These are phyloP conservation scores for Drosophila pachea DNA, from an alignment of 1,140 invertebrate genomes.

Conservation along the genomic window DNA sequence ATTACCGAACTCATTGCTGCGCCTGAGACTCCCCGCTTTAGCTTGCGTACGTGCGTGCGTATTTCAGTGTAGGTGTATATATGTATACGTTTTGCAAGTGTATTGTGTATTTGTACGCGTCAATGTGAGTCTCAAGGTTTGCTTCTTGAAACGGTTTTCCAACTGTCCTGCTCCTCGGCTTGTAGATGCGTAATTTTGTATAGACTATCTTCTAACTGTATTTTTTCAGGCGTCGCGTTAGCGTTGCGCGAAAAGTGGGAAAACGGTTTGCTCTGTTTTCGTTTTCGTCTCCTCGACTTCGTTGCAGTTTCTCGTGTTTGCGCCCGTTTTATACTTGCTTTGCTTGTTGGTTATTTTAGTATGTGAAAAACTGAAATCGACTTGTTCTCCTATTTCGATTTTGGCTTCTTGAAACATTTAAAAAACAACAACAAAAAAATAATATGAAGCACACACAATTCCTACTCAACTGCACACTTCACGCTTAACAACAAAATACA, in stretches of 20 bases:
- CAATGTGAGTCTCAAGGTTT: constrained; percentile 56
- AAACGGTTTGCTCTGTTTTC: constrained; percentile 41
- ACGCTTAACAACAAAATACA: constrained; percentile 72
- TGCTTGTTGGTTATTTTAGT: constrained; percentile 12
- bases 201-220: constrained; percentile 17
- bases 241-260: constrained; percentile 20
- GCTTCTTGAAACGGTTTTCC: constrained; percentile 19
- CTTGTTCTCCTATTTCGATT: constrained; percentile 35
- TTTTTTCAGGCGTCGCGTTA: constrained; percentile 39
- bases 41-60: constrained; percentile 25
- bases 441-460: constrained; percentile 44
- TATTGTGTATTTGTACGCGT: constrained; percentile 24
- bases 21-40: neutral
- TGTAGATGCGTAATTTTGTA: constrained; percentile 2
- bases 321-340: constrained; percentile 22
- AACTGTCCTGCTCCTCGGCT: constrained; percentile 25
- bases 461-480: constrained; percentile 68
- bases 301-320: constrained; percentile 37
- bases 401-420: constrained; percentile 54
- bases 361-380: constrained; percentile 39
- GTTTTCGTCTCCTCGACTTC: constrained; percentile 46
- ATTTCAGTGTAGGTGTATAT: constrained; percentile 20
- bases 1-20: constrained; percentile 68
- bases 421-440: constrained; percentile 35
- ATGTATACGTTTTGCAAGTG: neutral